Conservation (phyloP, 2,888 invertebrate species). For the Gastracanthus pulcherrimus region DNA sequence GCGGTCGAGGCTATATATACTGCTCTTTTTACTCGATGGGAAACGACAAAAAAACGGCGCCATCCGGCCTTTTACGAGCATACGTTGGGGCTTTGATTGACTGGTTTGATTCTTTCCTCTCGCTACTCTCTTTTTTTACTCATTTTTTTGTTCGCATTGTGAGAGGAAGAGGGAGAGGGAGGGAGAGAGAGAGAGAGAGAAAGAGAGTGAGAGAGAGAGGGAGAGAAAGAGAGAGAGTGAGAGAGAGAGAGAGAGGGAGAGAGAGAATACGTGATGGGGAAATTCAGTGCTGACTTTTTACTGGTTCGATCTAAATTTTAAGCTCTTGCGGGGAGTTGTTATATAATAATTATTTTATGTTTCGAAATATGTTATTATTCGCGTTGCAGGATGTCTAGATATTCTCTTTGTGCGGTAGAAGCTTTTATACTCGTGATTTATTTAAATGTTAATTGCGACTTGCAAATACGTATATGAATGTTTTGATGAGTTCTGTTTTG, state of each 20-base stretch:
- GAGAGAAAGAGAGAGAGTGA: no score
- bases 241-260: no score
- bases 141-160: conserved; percentile 29
- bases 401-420: no score
- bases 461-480: no score
- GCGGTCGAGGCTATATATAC: background rate
- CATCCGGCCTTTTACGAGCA: conserved; percentile 51
- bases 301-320: conserved; percentile 22
- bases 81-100: conserved; percentile 49
- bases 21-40: conserved; percentile 18
- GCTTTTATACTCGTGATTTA: no score
- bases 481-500: no score
- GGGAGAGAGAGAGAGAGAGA: no score
- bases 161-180: background rate
- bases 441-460: no score
- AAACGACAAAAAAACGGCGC: conserved; percentile 38
- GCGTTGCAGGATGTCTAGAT: no score
- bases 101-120: conserved; percentile 49
- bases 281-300: conserved; percentile 45
- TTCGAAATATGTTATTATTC: background rate
- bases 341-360: conserved; percentile 6
- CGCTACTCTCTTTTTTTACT: background rate
- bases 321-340: background rate
- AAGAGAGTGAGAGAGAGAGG: no score
- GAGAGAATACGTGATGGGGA: no score